Conservation (phyloP, 2,888 invertebrate species). For the Bruchidius siliquastri region DNA sequence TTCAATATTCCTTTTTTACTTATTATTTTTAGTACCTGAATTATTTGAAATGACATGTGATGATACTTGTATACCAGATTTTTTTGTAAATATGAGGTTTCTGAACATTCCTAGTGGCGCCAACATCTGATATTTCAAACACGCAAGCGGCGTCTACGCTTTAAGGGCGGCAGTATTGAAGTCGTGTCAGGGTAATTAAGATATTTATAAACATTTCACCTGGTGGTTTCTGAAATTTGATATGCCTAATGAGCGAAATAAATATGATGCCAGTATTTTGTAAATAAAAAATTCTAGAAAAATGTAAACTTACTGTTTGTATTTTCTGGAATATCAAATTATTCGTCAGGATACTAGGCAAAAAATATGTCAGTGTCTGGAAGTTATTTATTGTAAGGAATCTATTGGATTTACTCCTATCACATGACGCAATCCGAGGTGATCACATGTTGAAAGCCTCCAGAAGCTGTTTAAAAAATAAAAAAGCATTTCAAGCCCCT, state of each 20-base stretch:
- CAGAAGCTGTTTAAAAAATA: too few relatives aligned
- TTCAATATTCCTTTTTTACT: too few relatives aligned
- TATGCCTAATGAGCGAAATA: neutral
- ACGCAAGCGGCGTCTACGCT: neutral
- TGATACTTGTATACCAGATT: neutral
- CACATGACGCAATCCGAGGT: too few relatives aligned
- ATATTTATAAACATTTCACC: neutral
- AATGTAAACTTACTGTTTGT: neutral
- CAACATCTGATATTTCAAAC: neutral
- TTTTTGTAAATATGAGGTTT: neutral
- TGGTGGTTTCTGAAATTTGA: neutral
- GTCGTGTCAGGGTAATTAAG: neutral
- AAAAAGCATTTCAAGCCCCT: too few relatives aligned
- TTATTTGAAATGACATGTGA: neutral
- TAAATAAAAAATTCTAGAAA: neutral
- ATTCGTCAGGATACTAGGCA: too few relatives aligned
- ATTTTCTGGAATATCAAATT: neutral
- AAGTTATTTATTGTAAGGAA: too few relatives aligned
- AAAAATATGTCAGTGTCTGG: too few relatives aligned
- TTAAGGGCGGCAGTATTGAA: neutral
- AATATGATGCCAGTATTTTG: neutral
- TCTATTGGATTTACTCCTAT: too few relatives aligned
- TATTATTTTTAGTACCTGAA: too few relatives aligned
- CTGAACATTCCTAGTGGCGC: neutral
- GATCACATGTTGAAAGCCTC: too few relatives aligned